Conservation (phyloP, 2,888 invertebrate species). For the Mamestra brassicae region DNA sequence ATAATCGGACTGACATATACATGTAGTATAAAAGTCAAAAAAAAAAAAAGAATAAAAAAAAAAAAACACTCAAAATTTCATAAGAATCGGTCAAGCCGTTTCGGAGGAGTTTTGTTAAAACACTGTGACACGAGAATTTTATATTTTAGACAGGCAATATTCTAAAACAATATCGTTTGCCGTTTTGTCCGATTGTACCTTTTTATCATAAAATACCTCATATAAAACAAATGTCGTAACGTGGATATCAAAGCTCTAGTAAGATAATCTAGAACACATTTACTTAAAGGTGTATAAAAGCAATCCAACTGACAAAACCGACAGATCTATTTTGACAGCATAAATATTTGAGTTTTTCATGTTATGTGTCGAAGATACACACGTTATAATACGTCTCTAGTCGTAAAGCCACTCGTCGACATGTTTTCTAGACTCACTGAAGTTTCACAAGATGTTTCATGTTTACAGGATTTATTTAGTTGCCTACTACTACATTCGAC, state of each 20-base stretch:
- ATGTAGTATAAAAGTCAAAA: no score
- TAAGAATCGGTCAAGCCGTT: no score
- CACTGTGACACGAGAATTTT: no score
- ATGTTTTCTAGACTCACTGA: conserved; percentile 10
- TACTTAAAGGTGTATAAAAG: neutral
- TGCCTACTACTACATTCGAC: neutral
- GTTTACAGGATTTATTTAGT: neutral
- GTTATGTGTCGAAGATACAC: neutral
- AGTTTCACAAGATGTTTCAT: neutral
- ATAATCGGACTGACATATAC: no score
- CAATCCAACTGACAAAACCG: neutral
- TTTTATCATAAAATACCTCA: neutral
- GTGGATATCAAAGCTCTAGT: neutral
- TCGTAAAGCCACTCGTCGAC: neutral
- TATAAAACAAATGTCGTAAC: neutral
- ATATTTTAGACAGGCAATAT: no score
- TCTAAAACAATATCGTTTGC: neutral
- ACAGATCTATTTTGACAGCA: neutral
- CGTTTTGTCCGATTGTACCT: neutral
- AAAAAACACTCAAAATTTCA: no score
- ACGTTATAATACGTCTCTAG: conserved; percentile 2
- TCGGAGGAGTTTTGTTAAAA: no score
- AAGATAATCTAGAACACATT: neutral
- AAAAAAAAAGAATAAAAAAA: no score
- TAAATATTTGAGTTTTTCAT: conserved; percentile 5